These are phyloP conservation scores for Talpa occidentalis DNA, from an alignment of 2,113 vertebrate genomes.

Conservation along the genomic window DNA sequence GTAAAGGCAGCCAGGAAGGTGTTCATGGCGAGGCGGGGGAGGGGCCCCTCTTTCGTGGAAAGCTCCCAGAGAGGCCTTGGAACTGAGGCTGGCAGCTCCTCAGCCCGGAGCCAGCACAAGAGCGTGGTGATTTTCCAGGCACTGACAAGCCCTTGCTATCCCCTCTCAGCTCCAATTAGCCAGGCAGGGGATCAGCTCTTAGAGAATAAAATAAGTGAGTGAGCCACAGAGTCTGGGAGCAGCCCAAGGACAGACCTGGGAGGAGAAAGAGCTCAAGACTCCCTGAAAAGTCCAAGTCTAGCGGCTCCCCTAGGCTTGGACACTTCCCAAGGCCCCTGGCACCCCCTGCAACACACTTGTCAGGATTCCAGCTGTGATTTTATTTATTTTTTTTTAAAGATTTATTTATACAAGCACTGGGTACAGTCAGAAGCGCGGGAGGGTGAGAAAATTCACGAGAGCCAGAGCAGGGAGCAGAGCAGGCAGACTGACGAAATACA, in stretches of 20 bases:
- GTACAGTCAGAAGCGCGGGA: too few relatives aligned
- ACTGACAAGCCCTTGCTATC: background rate
- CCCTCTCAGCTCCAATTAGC: background rate
- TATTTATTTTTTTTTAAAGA: too few relatives aligned
- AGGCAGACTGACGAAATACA: too few relatives aligned
- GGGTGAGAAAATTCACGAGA: too few relatives aligned
- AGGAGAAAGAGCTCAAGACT: background rate
- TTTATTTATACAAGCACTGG: too few relatives aligned
- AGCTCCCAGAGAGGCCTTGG: background rate
- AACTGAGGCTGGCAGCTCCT: background rate
- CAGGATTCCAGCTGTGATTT: accelerated
- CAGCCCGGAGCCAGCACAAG: background rate
- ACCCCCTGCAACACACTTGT: too few relatives aligned
- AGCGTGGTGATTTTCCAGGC: background rate
- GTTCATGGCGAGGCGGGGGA: accelerated
- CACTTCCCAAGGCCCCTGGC: accelerated
- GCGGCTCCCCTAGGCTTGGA: background rate
- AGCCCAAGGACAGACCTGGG: background rate
- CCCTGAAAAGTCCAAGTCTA: background rate
- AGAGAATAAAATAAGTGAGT: background rate
- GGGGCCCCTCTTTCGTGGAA: too few relatives aligned
- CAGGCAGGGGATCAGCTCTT: background rate
- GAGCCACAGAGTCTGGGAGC: background rate
- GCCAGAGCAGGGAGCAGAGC: too few relatives aligned
- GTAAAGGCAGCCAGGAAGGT: background rate